These are phyloP conservation scores for Casuarius casuarius DNA, from an alignment of 2,113 vertebrate genomes.

Conservation along the genomic window DNA sequence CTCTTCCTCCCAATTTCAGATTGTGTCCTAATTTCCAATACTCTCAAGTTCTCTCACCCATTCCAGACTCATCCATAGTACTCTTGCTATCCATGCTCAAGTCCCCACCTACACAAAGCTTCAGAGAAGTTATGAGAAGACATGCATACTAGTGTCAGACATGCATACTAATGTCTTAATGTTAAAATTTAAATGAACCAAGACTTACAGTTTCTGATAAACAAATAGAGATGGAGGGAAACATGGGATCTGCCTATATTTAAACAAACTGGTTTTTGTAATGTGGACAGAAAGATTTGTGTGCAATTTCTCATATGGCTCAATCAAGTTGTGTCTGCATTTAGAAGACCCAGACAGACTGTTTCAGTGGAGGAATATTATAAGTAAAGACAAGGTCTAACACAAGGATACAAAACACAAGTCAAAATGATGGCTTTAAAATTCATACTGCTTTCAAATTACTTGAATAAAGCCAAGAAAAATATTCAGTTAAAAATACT, in stretches of 20 bases:
- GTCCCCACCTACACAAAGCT: background rate
- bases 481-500: background rate
- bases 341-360: background rate
- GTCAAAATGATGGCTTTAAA: background rate
- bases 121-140: background rate
- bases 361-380: background rate
- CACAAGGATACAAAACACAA: background rate
- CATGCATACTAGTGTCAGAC: background rate
- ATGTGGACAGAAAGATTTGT: background rate
- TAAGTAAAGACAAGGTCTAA: background rate
- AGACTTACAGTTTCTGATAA: background rate
- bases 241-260: too few relatives aligned
- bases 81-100: background rate
- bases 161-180: background rate
- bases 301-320: background rate
- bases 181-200: background rate
- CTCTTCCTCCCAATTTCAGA: background rate
- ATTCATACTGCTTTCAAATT: background rate
- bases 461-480: background rate
- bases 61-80: background rate
- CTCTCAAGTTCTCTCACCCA: background rate
- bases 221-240: background rate
- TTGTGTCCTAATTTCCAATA: background rate
- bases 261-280: background rate
- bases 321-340: fast-evolving